A percentile compares a stretch with the other conserved stretches of the same genome.
These are phyloP conservation scores for Drosophila kanekoi DNA, from an alignment of 2,888 invertebrate species.

Conservation along the genomic window DNA sequence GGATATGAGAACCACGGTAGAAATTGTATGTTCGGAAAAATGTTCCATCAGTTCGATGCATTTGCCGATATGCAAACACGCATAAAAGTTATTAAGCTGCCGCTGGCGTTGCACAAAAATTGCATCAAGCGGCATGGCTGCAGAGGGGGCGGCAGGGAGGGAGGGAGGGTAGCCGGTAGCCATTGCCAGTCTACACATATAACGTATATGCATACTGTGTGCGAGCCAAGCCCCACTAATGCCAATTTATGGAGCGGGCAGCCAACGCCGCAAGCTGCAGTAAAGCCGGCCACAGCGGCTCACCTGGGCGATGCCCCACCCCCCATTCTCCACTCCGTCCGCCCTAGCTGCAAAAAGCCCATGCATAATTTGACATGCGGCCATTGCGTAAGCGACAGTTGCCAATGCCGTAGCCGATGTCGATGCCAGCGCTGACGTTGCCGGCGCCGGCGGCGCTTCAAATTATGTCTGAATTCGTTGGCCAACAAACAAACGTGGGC, in stretches of 20 bases:
- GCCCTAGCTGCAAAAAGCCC: constrained; percentile 32
- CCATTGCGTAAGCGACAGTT: constrained; percentile 70
- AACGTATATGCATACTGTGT: not conserved
- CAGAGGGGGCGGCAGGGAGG: not conserved
- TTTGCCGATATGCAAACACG: constrained; percentile 77
- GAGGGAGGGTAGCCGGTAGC: not conserved
- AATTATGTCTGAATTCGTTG: constrained; percentile 72
- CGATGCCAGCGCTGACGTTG: constrained; percentile 7
- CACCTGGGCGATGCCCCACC: constrained; percentile 20
- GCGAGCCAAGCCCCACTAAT: constrained; percentile 53
- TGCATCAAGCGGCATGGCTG: constrained; percentile 46
- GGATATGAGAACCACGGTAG: constrained; percentile 19
- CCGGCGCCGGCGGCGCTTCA: constrained; percentile 48
- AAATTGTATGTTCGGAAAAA: constrained; percentile 19
- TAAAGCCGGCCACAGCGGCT: constrained; percentile 46
- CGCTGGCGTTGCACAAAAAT: constrained; percentile 58
- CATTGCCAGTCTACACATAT: not conserved
- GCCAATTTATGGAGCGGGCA: constrained; percentile 71
- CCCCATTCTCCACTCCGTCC: constrained; percentile 15
- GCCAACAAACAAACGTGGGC: constrained; percentile 38
- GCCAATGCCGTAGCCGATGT: constrained; percentile 19
- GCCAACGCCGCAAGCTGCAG: constrained; percentile 50
- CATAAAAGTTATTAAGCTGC: constrained; percentile 79
- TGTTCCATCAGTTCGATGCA: constrained; percentile 61
- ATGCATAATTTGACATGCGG: constrained; percentile 73